Evolutionary conservation across 2,113 vertebrate species (phyloP), one percentile per base, ranked within the genome.

Genomic region (Zapus hudsonius): DNA sequence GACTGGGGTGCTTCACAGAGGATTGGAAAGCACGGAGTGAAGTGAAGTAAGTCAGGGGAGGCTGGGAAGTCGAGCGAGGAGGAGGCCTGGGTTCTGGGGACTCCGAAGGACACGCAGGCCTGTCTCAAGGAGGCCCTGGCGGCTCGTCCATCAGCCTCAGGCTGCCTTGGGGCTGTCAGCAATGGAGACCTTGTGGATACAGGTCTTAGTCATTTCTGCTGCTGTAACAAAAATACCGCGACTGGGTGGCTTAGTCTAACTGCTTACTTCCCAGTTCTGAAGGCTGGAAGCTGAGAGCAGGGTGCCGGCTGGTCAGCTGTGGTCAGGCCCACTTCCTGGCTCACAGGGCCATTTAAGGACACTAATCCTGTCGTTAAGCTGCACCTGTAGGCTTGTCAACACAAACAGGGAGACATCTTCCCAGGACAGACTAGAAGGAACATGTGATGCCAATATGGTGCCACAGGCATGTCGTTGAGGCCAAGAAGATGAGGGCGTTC

Each of bases 141-240:
- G n/a, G 22, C 29, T 42, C 59, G 23, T 0, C 22, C 31, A 52
- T 16, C 4, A 61, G 19, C n/a, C 27, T 23, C 3, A 11, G 52
- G 17, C 2, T 38, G 57, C 6, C 25, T 42, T 1, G 0, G 3
- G 5, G 42, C 15, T 12, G 1, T 25, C 1, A 1, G 19, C 25
- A 7, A 2, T 15, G 22, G n/a, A 64, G 42, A 63, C 4, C 2
- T 16, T n/a, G 67, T 64, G 42, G 70, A 27, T 17, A 4, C 15
- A 3, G 36, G 74, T 6, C 59, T 75, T 33, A 44, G 72, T 89
- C 38, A 38, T 47, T 38, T 61, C 33, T 76, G 47, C 22, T 61
- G 13, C 69, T 38, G 12, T 44, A 36, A 75, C 15, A 69, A 66
- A 55, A 47, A 61, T 20, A 9, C 61, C 61, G 61, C 20, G 69